phyloP scores from a whole-genome alignment of 2,113 vertebrate species.

The Phaetusa simplex region DNA sequence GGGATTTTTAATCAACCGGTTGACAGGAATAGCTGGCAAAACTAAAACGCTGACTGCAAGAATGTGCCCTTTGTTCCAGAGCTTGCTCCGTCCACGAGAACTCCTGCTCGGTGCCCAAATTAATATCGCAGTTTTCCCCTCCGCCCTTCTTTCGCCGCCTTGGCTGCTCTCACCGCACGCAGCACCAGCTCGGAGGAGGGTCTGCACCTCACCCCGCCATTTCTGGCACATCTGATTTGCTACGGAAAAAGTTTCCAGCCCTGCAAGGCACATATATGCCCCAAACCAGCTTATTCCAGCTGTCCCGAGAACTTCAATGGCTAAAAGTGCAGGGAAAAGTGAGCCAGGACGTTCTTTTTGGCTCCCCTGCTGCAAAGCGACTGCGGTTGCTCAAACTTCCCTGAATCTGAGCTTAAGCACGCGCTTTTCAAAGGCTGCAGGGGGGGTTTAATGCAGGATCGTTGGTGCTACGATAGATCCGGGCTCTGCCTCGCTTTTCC shows the following conservation, averaged over 20 bases:
- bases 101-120: not conserved
- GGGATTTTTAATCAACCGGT: not conserved
- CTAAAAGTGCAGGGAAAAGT: not conserved
- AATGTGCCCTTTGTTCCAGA: not conserved
- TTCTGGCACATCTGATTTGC: not conserved
- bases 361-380: not conserved
- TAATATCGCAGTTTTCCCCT: not conserved
- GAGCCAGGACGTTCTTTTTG: not conserved
- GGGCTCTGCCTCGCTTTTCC: not conserved
- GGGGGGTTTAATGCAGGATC: not conserved
- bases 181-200: not conserved
- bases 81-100: not conserved
- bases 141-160: not conserved
- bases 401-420: fast-evolving
- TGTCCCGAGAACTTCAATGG: not conserved
- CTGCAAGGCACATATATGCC: not conserved
- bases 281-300: not conserved
- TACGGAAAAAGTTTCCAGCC: not conserved
- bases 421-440: not conserved
- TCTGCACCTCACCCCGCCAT: not conserved
- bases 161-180: not conserved
- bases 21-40: not conserved
- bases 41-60: not conserved
- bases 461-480: fast-evolving
- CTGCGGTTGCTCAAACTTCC: too few species aligned